Evolutionary conservation across 37 sponge, comb jelly and placozoan genomes (phyloP).

Genomic region (Halisarca cf. caerulea): DNA sequence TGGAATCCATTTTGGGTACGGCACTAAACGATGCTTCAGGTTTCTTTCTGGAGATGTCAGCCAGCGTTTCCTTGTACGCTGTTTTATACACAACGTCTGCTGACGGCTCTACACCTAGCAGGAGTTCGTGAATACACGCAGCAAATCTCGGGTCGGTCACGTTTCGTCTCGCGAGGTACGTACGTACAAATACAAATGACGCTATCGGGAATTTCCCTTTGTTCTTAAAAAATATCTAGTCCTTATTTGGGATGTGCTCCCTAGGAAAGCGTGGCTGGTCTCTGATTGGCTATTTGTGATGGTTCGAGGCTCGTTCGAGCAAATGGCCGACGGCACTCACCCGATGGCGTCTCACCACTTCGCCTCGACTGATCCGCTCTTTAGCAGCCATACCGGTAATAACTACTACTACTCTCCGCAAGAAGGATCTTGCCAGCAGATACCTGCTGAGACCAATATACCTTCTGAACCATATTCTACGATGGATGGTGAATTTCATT

Average conservation of each 20-base stretch:
- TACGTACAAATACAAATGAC: no score
- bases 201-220: background rate
- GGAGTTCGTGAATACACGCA: background rate
- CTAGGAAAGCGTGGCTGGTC: background rate
- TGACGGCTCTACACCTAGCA: constrained; percentile 6
- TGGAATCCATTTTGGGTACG: no score
- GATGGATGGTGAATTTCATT: no score
- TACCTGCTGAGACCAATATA: no score
- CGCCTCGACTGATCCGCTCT: background rate
- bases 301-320: background rate
- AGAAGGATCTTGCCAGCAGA: no score
- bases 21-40: no score
- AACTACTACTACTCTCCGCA: background rate
- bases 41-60: background rate
- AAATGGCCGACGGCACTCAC: constrained; percentile 13
- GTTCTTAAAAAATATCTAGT: background rate
- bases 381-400: background rate
- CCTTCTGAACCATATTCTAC: no score
- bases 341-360: constrained; percentile 2
- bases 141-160: background rate
- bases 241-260: background rate
- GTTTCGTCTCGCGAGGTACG: background rate
- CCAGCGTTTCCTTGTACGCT: no score
- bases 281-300: background rate
- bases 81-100: no score